Conservation (phyloP, 2,888 invertebrate genomes). For the Drosophila borborema region DNA sequence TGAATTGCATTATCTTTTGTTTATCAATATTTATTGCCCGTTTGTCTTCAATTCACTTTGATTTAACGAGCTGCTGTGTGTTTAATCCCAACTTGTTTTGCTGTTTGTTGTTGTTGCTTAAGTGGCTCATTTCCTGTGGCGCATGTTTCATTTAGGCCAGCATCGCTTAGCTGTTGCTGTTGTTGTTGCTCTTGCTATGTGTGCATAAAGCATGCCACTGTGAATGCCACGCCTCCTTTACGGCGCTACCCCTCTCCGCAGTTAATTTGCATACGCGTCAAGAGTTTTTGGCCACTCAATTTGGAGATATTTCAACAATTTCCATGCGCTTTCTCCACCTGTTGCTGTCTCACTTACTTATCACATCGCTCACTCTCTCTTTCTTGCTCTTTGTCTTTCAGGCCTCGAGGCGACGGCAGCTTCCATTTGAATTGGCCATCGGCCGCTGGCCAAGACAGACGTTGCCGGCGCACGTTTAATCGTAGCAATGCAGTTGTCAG, state of each 20-base stretch:
- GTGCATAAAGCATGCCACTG: slow-evolving; percentile 17
- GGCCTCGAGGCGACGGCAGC: slow-evolving; percentile 61
- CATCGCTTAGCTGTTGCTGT: neutral
- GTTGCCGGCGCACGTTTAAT: slow-evolving; percentile 15
- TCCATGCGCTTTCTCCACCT: slow-evolving; percentile 45
- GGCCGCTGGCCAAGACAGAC: slow-evolving; percentile 46
- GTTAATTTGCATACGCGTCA: slow-evolving; percentile 35
- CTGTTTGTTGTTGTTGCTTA: neutral
- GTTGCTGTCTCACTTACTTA: slow-evolving; percentile 8
- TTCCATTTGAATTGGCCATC: slow-evolving; percentile 57
- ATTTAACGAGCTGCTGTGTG: slow-evolving; percentile 20
- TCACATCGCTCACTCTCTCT: slow-evolving; percentile 17
- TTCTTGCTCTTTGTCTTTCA: slow-evolving; percentile 37
- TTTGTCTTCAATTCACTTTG: slow-evolving; percentile 18
- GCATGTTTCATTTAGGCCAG: slow-evolving; percentile 7
- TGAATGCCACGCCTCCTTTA: slow-evolving; percentile 6
- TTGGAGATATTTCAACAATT: slow-evolving; percentile 25
- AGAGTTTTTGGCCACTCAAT: slow-evolving; percentile 34
- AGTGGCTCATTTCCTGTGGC: slow-evolving; percentile 25
- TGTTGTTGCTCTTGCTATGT: neutral
- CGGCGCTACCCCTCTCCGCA: neutral
- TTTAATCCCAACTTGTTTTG: slow-evolving; percentile 35
- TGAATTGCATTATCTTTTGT: slow-evolving; percentile 17
- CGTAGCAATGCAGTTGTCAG: slow-evolving; percentile 37
- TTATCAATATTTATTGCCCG: slow-evolving; percentile 13